Evolutionary conservation across 2,888 invertebrate genomes (phyloP).

Genomic region (Eristalinus sepulchralis): DNA sequence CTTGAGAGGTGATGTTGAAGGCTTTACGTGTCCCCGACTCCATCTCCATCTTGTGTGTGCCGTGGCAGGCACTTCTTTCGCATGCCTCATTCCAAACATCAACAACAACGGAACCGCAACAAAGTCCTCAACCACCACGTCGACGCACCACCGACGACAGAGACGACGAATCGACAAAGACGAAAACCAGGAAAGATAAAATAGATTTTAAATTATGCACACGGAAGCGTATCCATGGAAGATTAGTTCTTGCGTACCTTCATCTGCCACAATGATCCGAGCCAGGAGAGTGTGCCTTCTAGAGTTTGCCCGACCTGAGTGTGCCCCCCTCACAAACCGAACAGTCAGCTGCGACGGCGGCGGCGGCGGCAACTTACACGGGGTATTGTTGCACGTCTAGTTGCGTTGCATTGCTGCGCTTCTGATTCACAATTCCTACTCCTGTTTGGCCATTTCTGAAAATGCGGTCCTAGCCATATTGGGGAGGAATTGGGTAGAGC

Average conservation of each 20-base stretch:
- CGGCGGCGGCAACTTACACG: conserved; percentile 12
- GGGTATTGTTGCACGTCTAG: conserved; percentile 46
- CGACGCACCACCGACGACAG: not conserved
- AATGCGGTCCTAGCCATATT: conserved; percentile 65
- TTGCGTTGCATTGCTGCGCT: conserved; percentile 38
- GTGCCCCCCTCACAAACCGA: not conserved
- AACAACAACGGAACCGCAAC: conserved; percentile 20
- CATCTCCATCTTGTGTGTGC: not conserved
- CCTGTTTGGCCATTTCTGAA: conserved; percentile 70
- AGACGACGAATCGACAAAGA: conserved; percentile 38
- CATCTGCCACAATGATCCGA: conserved; percentile 64
- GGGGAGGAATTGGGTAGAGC: conserved; percentile 68
- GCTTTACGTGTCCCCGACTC: conserved; percentile 21
- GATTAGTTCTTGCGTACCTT: conserved; percentile 69
- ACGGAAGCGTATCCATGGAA: conserved; percentile 71
- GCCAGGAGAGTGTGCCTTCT: conserved; percentile 15
- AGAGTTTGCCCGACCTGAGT: not conserved
- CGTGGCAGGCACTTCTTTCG: conserved; percentile 44
- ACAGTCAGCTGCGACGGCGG: not conserved
- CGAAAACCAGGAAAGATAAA: conserved; percentile 71
- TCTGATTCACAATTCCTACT: conserved; percentile 64
- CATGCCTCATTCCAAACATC: conserved; percentile 14
- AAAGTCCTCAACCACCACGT: not conserved
- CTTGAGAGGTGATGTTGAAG: conserved; percentile 50
- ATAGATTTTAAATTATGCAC: conserved; percentile 72